phyloP scores from a whole-genome alignment of 2,797 vertebrate species.

The Scomberomorus guttatus region DNA sequence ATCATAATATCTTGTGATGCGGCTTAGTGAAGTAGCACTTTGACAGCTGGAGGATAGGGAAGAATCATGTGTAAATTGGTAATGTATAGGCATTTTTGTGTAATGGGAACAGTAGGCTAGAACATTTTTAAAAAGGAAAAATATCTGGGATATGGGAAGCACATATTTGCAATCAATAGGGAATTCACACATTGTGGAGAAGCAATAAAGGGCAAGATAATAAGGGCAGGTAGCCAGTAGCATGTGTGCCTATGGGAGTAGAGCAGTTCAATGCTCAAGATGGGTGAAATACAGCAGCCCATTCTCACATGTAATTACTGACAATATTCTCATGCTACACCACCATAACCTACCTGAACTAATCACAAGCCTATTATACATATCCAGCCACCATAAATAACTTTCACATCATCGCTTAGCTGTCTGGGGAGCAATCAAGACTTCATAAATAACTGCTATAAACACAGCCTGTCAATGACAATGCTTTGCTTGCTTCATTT shows the following conservation, averaged over 20 bases:
- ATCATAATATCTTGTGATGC: neutral
- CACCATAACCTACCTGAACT: conserved; percentile 44
- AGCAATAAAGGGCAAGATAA: conserved; percentile 56
- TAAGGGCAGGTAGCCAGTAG: conserved; percentile 26
- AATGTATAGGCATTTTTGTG: neutral
- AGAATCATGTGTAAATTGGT: neutral
- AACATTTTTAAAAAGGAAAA: neutral
- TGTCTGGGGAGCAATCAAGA: conserved; percentile 55
- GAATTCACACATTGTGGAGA: conserved; percentile 25
- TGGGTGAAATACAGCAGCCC: conserved; percentile 18
- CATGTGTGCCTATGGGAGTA: conserved; percentile 19
- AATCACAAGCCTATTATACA: conserved; percentile 61
- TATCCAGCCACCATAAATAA: conserved; percentile 53
- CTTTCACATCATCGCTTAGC: conserved; percentile 32
- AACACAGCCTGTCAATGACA: conserved; percentile 27
- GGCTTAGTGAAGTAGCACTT: neutral
- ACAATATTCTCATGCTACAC: conserved; percentile 39
- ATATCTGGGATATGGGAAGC: neutral
- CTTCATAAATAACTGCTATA: conserved; percentile 55
- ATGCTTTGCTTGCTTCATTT: conserved; percentile 8
- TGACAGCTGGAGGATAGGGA: neutral
- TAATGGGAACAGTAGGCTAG: neutral
- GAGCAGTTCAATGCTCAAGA: conserved; percentile 21
- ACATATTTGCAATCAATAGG: conserved; percentile 29
- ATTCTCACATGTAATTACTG: conserved; percentile 59